These are phyloP conservation scores for Ophion obscuratus DNA, from an alignment of 2,888 invertebrate species.

Conservation along the genomic window DNA sequence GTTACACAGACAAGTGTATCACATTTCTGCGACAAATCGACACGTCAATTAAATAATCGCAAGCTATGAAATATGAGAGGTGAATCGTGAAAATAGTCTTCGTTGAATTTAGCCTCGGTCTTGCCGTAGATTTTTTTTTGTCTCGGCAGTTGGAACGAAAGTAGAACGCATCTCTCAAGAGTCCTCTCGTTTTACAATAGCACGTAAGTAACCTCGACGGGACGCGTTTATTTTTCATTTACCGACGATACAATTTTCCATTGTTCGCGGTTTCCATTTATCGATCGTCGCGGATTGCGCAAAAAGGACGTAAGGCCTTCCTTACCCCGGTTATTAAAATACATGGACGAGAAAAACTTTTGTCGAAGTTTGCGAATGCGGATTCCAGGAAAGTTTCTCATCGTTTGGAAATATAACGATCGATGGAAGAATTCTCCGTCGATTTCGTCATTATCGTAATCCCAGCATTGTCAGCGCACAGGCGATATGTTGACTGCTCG, in stretches of 20 bases:
- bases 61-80: too few relatives aligned
- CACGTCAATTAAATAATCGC: too few relatives aligned
- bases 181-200: conserved; percentile 50
- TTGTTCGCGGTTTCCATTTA: conserved; percentile 30
- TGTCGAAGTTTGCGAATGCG: conserved; percentile 17
- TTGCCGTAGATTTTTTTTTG: conserved; percentile 16
- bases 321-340: neutral
- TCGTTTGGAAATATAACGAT: conserved; percentile 7
- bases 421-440: conserved; percentile 43
- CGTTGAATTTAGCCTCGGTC: too few relatives aligned
- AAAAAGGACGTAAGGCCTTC: neutral
- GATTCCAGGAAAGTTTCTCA: conserved; percentile 18
- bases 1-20: too few relatives aligned
- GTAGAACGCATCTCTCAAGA: conserved; percentile 50
- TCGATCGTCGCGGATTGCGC: neutral
- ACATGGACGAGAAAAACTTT: neutral
- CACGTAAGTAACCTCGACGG: conserved; percentile 41
- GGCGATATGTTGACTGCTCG: neutral
- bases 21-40: too few relatives aligned
- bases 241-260: conserved; percentile 21
- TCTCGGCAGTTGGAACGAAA: conserved; percentile 53
- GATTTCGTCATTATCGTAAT: conserved; percentile 39
- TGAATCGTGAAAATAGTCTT: too few relatives aligned
- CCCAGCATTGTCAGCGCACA: conserved; percentile 19
- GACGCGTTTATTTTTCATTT: conserved; percentile 18